Conservation (phyloP, 2,888 invertebrate genomes). For the Drosophila ustulata region DNA sequence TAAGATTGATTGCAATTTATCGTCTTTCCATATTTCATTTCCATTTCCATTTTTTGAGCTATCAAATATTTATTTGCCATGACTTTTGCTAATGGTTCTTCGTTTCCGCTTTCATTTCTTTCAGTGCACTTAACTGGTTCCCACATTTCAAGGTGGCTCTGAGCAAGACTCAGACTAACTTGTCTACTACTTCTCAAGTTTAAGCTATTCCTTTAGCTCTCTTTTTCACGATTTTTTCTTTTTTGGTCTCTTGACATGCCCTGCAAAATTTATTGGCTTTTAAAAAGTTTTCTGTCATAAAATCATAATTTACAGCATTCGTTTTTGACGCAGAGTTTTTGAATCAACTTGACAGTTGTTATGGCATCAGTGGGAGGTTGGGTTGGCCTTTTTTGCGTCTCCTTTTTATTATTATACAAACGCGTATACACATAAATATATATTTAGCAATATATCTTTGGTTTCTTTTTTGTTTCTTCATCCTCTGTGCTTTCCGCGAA, state of each 20-base stretch:
- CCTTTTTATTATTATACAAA: slow-evolving; percentile 17
- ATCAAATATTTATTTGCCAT: not conserved
- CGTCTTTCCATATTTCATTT: not conserved
- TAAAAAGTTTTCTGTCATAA: slow-evolving; percentile 75
- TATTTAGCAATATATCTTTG: slow-evolving; percentile 35
- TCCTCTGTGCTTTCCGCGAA: slow-evolving; percentile 22
- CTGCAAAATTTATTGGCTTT: slow-evolving; percentile 71
- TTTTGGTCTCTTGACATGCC: slow-evolving; percentile 35
- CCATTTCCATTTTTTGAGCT: not conserved
- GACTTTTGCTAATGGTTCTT: not conserved
- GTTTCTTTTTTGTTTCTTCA: slow-evolving; percentile 31
- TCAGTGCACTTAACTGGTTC: slow-evolving; percentile 39
- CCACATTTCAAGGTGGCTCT: slow-evolving; percentile 47
- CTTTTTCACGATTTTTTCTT: slow-evolving; percentile 12
- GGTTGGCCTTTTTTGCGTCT: slow-evolving; percentile 15
- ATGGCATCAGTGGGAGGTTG: slow-evolving; percentile 52
- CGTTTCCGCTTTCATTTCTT: slow-evolving; percentile 12
- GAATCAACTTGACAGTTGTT: slow-evolving; percentile 68
- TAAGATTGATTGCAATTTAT: not conserved
- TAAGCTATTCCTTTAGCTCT: slow-evolving; percentile 40
- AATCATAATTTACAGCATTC: slow-evolving; percentile 80
- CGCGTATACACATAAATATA: not conserved
- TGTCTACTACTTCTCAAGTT: slow-evolving; percentile 42
- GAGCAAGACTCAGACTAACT: slow-evolving; percentile 26
- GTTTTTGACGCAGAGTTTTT: slow-evolving; percentile 44